These are phyloP conservation scores for Globia sparganii DNA, from an alignment of 2,888 invertebrate genomes.

Conservation along the genomic window DNA sequence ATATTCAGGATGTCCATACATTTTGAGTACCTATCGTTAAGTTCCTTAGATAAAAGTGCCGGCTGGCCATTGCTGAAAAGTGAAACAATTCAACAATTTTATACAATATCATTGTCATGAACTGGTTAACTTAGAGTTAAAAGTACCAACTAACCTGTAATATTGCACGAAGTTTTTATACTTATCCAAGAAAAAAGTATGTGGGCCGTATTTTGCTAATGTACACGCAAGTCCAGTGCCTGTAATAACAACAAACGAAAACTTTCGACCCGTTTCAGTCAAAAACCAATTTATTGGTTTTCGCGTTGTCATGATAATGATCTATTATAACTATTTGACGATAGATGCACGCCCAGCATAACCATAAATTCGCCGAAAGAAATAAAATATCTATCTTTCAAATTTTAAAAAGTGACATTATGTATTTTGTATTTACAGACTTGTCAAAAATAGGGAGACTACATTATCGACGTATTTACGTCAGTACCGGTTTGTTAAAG, in stretches of 20 bases:
- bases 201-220: constrained; percentile 90
- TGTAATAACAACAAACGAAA: constrained; percentile 87
- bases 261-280: constrained; percentile 88
- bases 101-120: not conserved
- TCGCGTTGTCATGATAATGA: constrained; percentile 73
- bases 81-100: not conserved
- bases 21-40: constrained; percentile 88
- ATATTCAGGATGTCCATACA: constrained; percentile 91
- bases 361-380: not conserved
- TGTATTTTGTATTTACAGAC: not conserved
- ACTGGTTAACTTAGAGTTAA: not conserved
- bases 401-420: constrained; percentile 10
- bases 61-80: constrained; percentile 90
- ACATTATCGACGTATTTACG: not conserved
- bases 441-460: constrained; percentile 5
- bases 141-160: constrained; percentile 87
- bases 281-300: constrained; percentile 88
- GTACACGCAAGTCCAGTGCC: constrained; percentile 86
- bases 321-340: not conserved
- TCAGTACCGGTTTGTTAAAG: not conserved
- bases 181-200: constrained; percentile 91
- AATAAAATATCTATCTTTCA: not conserved
- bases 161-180: constrained; percentile 92
- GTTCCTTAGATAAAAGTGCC: constrained; percentile 88
- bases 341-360: not conserved